Evolutionary conservation across 2,888 invertebrate genomes (phyloP), one percentile per base, ranked within the genome.

Genomic region (Oxycera nigricornis): DNA sequence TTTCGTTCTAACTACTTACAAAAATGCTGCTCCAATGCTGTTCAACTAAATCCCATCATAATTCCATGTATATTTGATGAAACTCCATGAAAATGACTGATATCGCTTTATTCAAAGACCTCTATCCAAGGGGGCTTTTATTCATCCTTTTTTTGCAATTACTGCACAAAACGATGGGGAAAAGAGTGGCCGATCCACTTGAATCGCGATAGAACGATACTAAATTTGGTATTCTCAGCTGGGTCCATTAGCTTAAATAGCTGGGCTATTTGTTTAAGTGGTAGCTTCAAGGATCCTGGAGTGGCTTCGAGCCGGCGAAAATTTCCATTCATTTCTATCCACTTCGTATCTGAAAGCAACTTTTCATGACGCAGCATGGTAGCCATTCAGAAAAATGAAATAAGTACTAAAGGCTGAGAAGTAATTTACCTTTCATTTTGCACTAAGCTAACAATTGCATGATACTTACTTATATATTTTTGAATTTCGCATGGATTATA

Each of bases 191-290:
- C 9, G n/a, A 46, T 46, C 20, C 62, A 62, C 62, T 62, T 62
- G 62, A 62, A 35, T 62, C 20, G 35, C 35, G 62, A 62, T 62
- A 9, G 39, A 55, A 65, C 20, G 65, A 65, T 65, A 65, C 65
- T 3, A 41, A 65, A 39, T 65, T 39, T 26, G 17, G 14, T 26
- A 61, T 22, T 31, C n/a, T 31, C 52, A 52, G 55, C 70, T 17
- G 31, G 26, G 52, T 70, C 70, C 70, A 70, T 70, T 70, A 70
- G 70, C 55, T 70, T 70, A 70, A 70, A 70, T 70, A 17, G 70
- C 70, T 70, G 14, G 55, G 55, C 70, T 22, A 55, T 70, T 55
- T 55, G 26, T 70, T 70, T 70, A 70, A 70, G 70, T 70, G 70
- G 70, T 14, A 55, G 70, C 46, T 52, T 70, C 26, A 70, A 70